A percentile compares a stretch with the other conserved stretches of the same genome.
These are phyloP conservation scores for Collichthys lucidus DNA, from an alignment of 2,113 vertebrate genomes.

Conservation along the genomic window DNA sequence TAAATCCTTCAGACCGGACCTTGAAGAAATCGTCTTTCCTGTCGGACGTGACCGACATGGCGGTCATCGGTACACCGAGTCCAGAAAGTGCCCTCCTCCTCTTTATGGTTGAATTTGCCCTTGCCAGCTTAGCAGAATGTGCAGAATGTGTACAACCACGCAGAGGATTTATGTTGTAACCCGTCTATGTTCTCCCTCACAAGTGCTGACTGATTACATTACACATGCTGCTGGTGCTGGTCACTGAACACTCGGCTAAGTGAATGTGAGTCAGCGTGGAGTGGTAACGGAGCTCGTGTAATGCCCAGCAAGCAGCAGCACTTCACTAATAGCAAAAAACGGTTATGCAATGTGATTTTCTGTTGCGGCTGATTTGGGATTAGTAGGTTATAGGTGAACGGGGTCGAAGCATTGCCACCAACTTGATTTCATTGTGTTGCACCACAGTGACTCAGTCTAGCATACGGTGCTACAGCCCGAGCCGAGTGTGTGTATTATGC, in stretches of 20 bases:
- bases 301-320: constrained; percentile 15
- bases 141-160: background rate
- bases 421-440: constrained; percentile 36
- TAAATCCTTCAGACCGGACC: too few species aligned
- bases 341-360: constrained; percentile 60
- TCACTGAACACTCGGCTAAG: background rate
- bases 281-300: background rate
- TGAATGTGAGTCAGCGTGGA: constrained; percentile 6
- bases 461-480: constrained; percentile 12
- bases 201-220: background rate
- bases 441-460: constrained; percentile 16
- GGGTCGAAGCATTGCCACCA: constrained; percentile 17
- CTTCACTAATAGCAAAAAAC: constrained; percentile 41
- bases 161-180: constrained; percentile 29
- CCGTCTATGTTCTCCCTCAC: constrained; percentile 1
- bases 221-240: background rate
- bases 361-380: constrained; percentile 41
- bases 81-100: background rate
- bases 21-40: background rate
- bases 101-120: background rate
- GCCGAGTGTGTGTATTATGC: background rate
- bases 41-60: background rate
- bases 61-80: background rate
- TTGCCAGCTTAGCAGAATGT: background rate
- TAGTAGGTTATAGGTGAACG: constrained; percentile 42